Base-by-base conservation (phyloP, 2,888 invertebrate species). In the Cheiracanthium punctorium region DNA sequence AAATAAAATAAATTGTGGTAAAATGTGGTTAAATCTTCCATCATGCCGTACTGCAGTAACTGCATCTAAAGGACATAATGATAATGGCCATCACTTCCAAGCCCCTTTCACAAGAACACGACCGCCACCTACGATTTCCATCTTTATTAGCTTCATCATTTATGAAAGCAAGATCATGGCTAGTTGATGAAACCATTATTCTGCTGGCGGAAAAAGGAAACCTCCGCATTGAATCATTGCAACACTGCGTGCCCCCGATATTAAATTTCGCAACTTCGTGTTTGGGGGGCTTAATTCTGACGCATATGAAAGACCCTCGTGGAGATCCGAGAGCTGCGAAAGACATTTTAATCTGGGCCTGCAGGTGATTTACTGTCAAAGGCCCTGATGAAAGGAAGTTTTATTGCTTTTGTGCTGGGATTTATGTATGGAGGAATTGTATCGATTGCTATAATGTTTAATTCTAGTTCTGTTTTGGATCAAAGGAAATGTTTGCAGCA, bases 141-240 rank as follows among this genome's bases (percentile, higher is more conserved):
- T 58, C 58, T 58, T 58, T 58, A 58, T 58, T 58, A 58, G 24
- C 58, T 24, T 5, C 58, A 24, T 58, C 58, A 7, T 24, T 58
- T 58, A 58, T 58, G 58, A 58, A 58, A 58, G 14, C 17, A 48
- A 58, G 58, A 24, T 58, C 58, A 32, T 4, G n/a, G 67, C 4
- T 30, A 17, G 14, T 32, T 67, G 67, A 67, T 32, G 32, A 67
- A 67, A n/a, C 32, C 32, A 67, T 67, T 67, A 30, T 32, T 67
- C 67, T 30, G 32, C 17, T 30, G 64, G 2, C 7, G 28, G 17
- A 64, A 64, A 58, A 0, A 10, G 43, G 1, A 48, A 2, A 67
- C 30, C 29, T 67, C 67, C 30, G 32, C 7, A 14, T 67, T 17
- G 67, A 67, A 30, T 67, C n/a, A 67, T 67, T 67, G 32, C 32